phyloP scores from a whole-genome alignment of 2,113 vertebrate species.

The Menura novaehollandiae region DNA sequence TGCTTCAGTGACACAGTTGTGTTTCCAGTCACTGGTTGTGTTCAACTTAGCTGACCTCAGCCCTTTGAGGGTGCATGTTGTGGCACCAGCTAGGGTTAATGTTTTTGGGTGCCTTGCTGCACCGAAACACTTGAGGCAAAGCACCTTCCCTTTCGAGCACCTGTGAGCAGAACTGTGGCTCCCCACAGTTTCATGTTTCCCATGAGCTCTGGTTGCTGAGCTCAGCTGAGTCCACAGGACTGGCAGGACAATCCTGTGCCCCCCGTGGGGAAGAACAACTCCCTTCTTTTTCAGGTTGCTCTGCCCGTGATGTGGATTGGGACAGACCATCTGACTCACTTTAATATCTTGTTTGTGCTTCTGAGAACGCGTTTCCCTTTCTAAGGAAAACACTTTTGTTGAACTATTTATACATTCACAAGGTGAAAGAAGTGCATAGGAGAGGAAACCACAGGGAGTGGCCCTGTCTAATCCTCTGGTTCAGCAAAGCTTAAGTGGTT shows the following conservation, averaged over 20 bases:
- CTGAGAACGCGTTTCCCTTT: neutral
- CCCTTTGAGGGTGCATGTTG: neutral
- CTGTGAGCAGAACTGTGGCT: accelerated
- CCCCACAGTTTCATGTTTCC: neutral
- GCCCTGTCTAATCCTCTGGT: neutral
- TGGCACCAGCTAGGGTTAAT: neutral
- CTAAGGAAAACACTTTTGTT: neutral
- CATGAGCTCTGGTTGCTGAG: neutral
- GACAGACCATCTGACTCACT: neutral
- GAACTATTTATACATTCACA: neutral
- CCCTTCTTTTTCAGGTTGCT: neutral
- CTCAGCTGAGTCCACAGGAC: neutral
- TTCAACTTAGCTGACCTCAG: neutral
- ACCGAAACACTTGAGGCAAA: neutral
- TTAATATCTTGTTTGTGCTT: neutral
- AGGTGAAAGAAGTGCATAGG: neutral
- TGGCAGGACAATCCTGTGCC: neutral
- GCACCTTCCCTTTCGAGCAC: neutral
- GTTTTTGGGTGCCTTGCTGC: neutral
- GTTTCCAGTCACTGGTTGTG: neutral
- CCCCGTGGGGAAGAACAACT: accelerated
- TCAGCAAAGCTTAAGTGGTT: neutral
- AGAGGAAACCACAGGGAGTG: neutral
- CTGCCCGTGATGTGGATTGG: accelerated
- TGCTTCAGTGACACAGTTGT: neutral